Percentiles rank a stretch among this genome's conserved stretches.
Evolutionary conservation across 1,140 invertebrate species (phyloP).

Genomic region (Phymastichus coffea): DNA sequence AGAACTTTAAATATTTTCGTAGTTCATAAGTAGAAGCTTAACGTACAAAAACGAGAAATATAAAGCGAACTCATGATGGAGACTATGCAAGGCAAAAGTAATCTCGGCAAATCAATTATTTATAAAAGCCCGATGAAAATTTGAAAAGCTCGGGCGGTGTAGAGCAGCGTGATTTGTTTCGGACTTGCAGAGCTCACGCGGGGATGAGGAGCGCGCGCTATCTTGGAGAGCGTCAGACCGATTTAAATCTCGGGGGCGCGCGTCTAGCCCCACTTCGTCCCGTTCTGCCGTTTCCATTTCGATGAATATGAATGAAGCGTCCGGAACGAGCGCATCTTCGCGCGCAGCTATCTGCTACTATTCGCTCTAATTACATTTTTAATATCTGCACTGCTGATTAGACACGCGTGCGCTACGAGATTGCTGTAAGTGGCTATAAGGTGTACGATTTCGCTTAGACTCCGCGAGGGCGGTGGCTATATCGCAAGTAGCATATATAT

Average conservation of each 20-base stretch:
- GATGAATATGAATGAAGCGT: constrained; percentile 21
- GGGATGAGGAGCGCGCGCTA: too few species aligned
- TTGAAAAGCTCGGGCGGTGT: neutral
- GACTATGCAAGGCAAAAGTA: too few species aligned
- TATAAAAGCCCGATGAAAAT: constrained; percentile 23
- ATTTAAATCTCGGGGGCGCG: neutral
- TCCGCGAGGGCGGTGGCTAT: neutral
- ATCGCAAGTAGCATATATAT: too few species aligned
- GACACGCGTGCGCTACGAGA: constrained; percentile 19
- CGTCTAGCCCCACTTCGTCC: too few species aligned
- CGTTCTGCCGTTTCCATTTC: constrained; percentile 16
- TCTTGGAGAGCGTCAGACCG: neutral
- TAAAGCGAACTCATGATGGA: too few species aligned
- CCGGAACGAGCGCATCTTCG: neutral
- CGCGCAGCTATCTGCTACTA: neutral
- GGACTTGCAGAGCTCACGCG: neutral
- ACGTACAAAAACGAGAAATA: too few species aligned
- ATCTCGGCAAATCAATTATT: constrained; percentile 1
- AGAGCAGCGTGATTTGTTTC: too few species aligned
- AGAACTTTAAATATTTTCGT: too few species aligned
- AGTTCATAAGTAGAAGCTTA: too few species aligned
- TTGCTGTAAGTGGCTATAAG: too few species aligned
- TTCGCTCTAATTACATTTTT: constrained; percentile 39
- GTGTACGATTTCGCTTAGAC: too few species aligned
- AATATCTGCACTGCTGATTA: constrained; percentile 28